These are phyloP conservation scores for Penaeus japonicus DNA, from an alignment of 1,140 invertebrate species.

Conservation along the genomic window DNA sequence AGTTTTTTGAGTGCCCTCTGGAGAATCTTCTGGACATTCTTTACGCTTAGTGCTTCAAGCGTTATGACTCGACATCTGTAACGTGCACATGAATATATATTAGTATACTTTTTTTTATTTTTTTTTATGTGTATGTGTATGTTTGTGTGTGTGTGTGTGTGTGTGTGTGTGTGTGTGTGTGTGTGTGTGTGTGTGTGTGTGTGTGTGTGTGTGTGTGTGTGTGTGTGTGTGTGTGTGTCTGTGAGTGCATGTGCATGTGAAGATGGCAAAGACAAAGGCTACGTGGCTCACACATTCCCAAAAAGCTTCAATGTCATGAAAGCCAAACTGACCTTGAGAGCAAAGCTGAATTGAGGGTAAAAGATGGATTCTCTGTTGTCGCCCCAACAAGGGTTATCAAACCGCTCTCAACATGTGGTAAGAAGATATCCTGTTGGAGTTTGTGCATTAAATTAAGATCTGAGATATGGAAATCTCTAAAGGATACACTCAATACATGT, in stretches of 20 bases:
- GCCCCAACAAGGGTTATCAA: slow-evolving; percentile 83
- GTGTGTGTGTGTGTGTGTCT: too few species aligned
- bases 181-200: too few species aligned
- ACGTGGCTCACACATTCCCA: too few species aligned
- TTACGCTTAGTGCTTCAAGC: slow-evolving; percentile 74
- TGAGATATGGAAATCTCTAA: neutral
- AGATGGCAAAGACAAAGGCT: too few species aligned
- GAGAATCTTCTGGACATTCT: slow-evolving; percentile 73
- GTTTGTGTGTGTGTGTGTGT: too few species aligned
- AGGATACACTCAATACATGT: too few species aligned
- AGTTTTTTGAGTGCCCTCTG: slow-evolving; percentile 67
- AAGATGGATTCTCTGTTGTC: slow-evolving; percentile 89
- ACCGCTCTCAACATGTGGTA: slow-evolving; percentile 82
- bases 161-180: too few species aligned
- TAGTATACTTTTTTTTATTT: neutral
- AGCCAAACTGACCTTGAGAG: slow-evolving; percentile 67
- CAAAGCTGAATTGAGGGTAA: slow-evolving; percentile 81
- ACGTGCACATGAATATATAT: neutral
- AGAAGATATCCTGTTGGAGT: slow-evolving; percentile 72
- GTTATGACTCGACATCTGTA: slow-evolving; percentile 75
- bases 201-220: too few species aligned
- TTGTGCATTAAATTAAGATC: neutral
- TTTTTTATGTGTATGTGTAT: neutral
- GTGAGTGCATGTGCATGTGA: too few species aligned
- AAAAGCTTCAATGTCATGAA: neutral